These are phyloP conservation scores for Cantharis flavilabris DNA, from an alignment of 2,888 invertebrate genomes.

Conservation along the genomic window DNA sequence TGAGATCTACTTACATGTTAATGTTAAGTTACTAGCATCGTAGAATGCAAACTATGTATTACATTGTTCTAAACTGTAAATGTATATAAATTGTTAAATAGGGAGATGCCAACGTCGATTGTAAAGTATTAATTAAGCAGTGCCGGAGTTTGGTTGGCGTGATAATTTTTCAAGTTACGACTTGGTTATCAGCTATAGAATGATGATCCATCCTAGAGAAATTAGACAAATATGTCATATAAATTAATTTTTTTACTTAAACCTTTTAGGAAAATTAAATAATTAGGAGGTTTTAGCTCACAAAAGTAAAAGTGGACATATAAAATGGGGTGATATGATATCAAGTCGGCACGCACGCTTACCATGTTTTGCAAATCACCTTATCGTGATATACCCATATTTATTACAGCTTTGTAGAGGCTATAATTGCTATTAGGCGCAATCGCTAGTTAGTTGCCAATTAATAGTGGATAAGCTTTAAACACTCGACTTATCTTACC, in stretches of 20 bases:
- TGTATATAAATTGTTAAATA: not conserved
- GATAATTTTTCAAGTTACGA: not conserved
- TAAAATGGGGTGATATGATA: slow-evolving; percentile 21
- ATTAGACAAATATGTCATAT: not conserved
- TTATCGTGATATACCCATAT: slow-evolving; percentile 25
- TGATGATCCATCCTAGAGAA: not conserved
- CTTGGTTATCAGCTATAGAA: not conserved
- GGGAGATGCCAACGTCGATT: not conserved
- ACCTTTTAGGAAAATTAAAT: not conserved
- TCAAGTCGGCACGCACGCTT: slow-evolving; percentile 23
- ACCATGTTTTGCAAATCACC: slow-evolving; percentile 29
- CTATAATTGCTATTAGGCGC: slow-evolving; percentile 22
- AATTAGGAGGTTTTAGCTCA: not conserved
- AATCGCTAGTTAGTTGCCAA: slow-evolving; percentile 24
- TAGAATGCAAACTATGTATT: not conserved
- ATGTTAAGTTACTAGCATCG: not conserved
- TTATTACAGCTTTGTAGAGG: slow-evolving; percentile 21
- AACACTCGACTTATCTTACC: slow-evolving; percentile 15
- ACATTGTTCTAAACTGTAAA: not conserved
- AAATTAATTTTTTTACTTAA: not conserved
- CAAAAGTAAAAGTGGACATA: not conserved
- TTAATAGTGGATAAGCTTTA: slow-evolving; percentile 27
- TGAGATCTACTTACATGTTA: not conserved
- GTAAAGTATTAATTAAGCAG: not conserved
- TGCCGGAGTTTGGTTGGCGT: not conserved